Evolutionary conservation across 2,888 invertebrate genomes (phyloP).

Genomic region (Steinernema scapterisci): DNA sequence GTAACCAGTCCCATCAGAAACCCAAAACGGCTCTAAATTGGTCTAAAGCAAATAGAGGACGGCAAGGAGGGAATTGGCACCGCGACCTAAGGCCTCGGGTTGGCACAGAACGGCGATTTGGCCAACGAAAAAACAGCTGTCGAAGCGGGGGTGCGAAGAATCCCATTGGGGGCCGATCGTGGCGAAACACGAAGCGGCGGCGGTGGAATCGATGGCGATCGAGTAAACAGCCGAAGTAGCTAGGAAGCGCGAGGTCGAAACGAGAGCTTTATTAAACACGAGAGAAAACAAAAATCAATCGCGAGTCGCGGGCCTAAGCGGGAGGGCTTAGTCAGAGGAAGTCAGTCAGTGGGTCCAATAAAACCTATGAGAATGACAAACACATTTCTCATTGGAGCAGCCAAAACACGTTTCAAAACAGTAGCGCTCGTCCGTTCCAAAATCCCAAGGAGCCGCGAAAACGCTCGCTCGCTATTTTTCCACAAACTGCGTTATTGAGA

Average conservation of each 20-base stretch:
- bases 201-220: background rate
- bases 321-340: background rate
- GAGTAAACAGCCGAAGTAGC: background rate
- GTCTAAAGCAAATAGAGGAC: too few relatives aligned
- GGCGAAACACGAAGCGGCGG: background rate
- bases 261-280: background rate
- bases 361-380: conserved; percentile 18
- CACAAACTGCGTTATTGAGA: too few relatives aligned
- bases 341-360: too few relatives aligned
- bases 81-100: too few relatives aligned
- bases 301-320: background rate
- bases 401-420: background rate
- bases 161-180: background rate
- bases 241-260: background rate
- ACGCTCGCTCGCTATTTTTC: background rate
- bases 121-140: too few relatives aligned
- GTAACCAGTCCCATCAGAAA: too few relatives aligned
- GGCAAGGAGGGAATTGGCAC: too few relatives aligned
- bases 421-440: background rate
- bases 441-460: background rate
- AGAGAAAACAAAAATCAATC: conserved; percentile 4
- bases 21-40: too few relatives aligned
- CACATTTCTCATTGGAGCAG: background rate
- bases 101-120: too few relatives aligned
- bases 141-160: background rate